Evolutionary conservation across 2,888 invertebrate species (phyloP).

Genomic region (Nycteola revayana): DNA sequence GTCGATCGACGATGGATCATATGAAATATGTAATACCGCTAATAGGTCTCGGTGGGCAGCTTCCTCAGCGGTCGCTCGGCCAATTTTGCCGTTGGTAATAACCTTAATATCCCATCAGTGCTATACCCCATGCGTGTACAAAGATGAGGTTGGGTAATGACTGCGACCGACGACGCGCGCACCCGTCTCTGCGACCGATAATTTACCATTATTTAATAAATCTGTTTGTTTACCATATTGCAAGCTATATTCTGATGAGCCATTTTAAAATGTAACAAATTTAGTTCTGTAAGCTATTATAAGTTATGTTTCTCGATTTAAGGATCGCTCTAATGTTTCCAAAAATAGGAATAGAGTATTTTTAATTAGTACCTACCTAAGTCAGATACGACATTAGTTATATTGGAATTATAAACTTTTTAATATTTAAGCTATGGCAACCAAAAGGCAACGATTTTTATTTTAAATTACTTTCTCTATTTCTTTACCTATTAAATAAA

Average conservation of each 20-base stretch:
- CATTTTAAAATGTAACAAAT: too few species aligned
- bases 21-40: constrained; percentile 79
- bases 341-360: too few species aligned
- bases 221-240: constrained; percentile 37
- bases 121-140: constrained; percentile 70
- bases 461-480: too few species aligned
- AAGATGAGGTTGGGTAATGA: constrained; percentile 68
- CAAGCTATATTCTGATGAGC: constrained; percentile 9
- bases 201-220: constrained; percentile 58
- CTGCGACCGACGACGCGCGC: constrained; percentile 50
- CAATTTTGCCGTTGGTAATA: constrained; percentile 77
- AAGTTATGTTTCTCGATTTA: too few species aligned
- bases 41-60: constrained; percentile 75
- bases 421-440: too few species aligned
- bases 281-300: too few species aligned
- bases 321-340: too few species aligned
- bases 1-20: constrained; percentile 68
- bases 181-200: constrained; percentile 45
- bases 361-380: too few species aligned
- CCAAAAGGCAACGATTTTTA: too few species aligned
- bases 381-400: too few species aligned
- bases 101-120: constrained; percentile 77
- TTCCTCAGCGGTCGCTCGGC: constrained; percentile 79
- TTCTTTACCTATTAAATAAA: too few species aligned
- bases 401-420: too few species aligned